phyloP scores from a whole-genome alignment of 1,140 invertebrate species.

The Aphelenchoides besseyi region DNA sequence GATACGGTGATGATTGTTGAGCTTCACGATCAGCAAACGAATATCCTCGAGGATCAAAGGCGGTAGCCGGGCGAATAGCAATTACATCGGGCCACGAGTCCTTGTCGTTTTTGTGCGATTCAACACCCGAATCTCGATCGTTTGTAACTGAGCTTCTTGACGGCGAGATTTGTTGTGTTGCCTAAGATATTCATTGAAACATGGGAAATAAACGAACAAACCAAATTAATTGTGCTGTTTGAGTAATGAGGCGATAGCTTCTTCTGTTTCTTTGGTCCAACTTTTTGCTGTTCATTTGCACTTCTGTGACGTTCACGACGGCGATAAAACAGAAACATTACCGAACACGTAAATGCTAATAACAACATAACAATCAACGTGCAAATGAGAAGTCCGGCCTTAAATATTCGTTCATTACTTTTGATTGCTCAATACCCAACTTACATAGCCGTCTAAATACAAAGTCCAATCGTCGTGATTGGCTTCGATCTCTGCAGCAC shows the following conservation, averaged over 20 bases:
- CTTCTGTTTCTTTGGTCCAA: neutral
- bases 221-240: neutral
- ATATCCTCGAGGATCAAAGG: neutral
- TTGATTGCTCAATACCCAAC: neutral
- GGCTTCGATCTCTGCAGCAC: neutral
- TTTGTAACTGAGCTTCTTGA: neutral
- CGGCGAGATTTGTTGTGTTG: neutral
- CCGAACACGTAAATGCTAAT: neutral
- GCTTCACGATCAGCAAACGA: neutral
- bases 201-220: neutral
- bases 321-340: neutral
- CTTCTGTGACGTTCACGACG: neutral
- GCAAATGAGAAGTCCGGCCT: neutral
- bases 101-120: slow-evolving; percentile 1
- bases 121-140: neutral
- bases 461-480: neutral
- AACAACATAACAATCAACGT: neutral
- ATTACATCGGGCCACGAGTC: neutral
- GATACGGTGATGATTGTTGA: neutral
- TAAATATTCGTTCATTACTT: neutral
- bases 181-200: neutral
- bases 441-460: slow-evolving; percentile 8
- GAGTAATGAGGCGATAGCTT: neutral
- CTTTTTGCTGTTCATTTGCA: neutral
- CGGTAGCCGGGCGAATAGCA: neutral